These are phyloP conservation scores for Nudaria mundana DNA, from an alignment of 2,888 invertebrate genomes.

Conservation along the genomic window DNA sequence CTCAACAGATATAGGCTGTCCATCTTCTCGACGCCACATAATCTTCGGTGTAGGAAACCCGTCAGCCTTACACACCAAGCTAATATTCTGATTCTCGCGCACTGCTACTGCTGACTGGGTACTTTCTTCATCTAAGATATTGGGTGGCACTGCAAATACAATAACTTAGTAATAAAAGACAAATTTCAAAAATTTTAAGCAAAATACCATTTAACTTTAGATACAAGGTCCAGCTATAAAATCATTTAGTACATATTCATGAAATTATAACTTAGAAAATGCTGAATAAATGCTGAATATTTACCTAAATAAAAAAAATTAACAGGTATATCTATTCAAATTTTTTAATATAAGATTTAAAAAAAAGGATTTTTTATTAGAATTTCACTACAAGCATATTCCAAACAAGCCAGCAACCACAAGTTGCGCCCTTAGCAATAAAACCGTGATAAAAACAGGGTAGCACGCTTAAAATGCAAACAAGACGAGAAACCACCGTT, in stretches of 20 bases:
- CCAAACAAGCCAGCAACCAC: slow-evolving; percentile 33
- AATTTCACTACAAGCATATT: slow-evolving; percentile 29
- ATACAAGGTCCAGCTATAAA: no score
- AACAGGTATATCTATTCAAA: no score
- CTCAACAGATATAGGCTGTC: slow-evolving; percentile 91
- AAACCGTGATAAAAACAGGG: slow-evolving; percentile 47
- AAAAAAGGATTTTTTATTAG: no score
- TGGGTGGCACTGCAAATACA: slow-evolving; percentile 90
- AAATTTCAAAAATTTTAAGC: background rate
- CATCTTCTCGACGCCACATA: slow-evolving; percentile 96
- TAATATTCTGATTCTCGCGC: slow-evolving; percentile 96
- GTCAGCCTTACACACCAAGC: slow-evolving; percentile 93
- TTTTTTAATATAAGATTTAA: no score
- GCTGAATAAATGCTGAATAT: no score
- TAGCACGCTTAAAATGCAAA: slow-evolving; percentile 42
- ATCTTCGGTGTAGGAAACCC: slow-evolving; percentile 96
- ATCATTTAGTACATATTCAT: no score
- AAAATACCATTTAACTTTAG: no score
- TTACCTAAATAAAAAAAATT: no score
- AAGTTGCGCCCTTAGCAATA: slow-evolving; percentile 40
- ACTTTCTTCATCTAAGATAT: slow-evolving; percentile 94
- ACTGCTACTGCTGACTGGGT: slow-evolving; percentile 96
- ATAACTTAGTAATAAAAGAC: background rate
- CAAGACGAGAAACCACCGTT: slow-evolving; percentile 44
- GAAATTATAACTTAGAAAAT: no score